Conservation (phyloP, 2,113 vertebrate species). For the Emydocephalus ijimae region DNA sequence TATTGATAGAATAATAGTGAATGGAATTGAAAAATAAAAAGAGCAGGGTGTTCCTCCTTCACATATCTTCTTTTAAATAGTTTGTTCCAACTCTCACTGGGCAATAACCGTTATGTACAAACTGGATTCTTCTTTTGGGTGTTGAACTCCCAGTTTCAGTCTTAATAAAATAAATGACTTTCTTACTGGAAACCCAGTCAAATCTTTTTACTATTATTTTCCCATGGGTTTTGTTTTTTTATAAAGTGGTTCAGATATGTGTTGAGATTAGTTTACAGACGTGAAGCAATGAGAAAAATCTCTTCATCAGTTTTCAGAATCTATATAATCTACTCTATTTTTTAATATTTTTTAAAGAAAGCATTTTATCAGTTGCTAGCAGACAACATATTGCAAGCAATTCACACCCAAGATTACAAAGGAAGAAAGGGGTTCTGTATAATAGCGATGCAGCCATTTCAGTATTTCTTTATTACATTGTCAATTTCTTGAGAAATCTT, state of each 20-base stretch:
- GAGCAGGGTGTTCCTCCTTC: background rate
- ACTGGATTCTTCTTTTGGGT: background rate
- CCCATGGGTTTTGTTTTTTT: background rate
- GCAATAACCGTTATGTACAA: background rate
- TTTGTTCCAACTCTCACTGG: background rate
- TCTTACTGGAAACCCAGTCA: background rate
- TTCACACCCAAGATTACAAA: background rate
- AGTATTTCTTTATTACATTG: background rate
- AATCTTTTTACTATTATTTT: background rate
- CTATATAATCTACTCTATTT: background rate
- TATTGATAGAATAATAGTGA: background rate
- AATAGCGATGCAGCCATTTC: background rate
- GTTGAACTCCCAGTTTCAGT: background rate
- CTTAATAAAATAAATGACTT: background rate
- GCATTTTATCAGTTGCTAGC: background rate
- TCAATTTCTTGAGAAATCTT: background rate
- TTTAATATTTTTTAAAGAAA: background rate
- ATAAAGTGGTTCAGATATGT: background rate
- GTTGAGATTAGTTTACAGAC: background rate
- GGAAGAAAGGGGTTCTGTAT: background rate
- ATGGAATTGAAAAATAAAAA: background rate
- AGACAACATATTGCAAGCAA: background rate
- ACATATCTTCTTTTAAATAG: background rate
- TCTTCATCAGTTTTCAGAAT: background rate
- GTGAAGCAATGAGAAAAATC: background rate